Base-by-base conservation (phyloP, 2,797 vertebrate genomes). In the Halcyon chelicuti region DNA sequence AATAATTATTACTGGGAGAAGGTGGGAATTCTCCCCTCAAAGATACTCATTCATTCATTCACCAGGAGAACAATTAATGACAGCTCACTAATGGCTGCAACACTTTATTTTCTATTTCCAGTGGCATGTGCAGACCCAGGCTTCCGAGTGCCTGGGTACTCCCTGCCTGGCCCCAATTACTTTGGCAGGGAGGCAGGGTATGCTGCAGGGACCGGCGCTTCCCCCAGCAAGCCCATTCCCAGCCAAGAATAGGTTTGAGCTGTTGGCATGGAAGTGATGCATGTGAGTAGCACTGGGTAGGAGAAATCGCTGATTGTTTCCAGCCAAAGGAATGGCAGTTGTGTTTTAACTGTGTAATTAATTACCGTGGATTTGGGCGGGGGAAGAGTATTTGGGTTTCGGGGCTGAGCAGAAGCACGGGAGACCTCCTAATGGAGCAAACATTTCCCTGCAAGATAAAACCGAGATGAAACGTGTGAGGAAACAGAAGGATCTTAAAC, bases 11-110 rank as follows among this genome's bases (percentile, higher is more conserved):
- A 90, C 60, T 1, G 58, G 60, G 85, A 94, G 84, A 88, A 96
- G 93, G 22, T 92, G 88, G 88, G 87, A 95, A 93, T 93, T 88
- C 92, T 80, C 70, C 71, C 42, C 86, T 96, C 66, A 49, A 85
- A 81, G 78, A 90, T 74, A 75, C 55, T 77, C 81, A 88, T 92
- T 94, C 77, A 46, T 77, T 47, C 79, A 16, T 96, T 96, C 35
- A 22, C 82, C 93, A 89, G 84, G 91, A 96, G 94, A 96, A 95
- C 79, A 96, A 97, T 97, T 96, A 95, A 95, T 80, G 86, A 84
- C 90, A 96, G 68, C 67, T 89, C 74, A 47, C 52, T 68, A 54
- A 67, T 71, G 74, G 77, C 73, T 61, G 39, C 65, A 91, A 6
- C 71, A 28, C 55, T 96, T 63, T 51, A 42, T 94, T 96, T 90